Evolutionary conservation across 2,797 vertebrate species (phyloP), one percentile per base, ranked within the genome.

Genomic region (Dicrostonyx torquatus): DNA sequence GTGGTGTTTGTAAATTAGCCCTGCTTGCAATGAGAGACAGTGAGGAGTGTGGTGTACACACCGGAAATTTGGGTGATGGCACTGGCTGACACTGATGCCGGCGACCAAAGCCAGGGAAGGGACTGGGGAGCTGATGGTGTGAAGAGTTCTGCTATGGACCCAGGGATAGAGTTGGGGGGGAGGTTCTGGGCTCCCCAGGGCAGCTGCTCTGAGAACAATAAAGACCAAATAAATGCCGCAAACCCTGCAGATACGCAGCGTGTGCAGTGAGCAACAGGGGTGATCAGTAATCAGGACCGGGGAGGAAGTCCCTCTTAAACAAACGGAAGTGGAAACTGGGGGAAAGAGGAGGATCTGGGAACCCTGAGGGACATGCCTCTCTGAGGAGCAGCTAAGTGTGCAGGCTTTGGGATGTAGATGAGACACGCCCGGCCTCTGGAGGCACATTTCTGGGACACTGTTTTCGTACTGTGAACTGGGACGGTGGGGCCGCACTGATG

Each of bases 401-500:
- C 4, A 53, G 9, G 5, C 24, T 86, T 87, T 76, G 31, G 20
- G 45, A 58, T 31, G 40, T 22, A 82, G 34, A 64, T 60, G 40
- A 92, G 10, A 14, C 34, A 31, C 53, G 31, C 37, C 50, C 76
- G 84, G 86, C 10, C 40, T 80, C 29, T 55, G 62, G n/a, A 80
- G 91, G 10, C 50, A 60, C 60, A 43, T 45, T 87, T 29, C 26
- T 48, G 13, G 58, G 15, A 26, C 8, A 76, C 78, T 7, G 8
- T 90, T 83, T 76, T 72, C 43, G 88, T 66, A 70, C 17, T 87
- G 10, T 82, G 79, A 93, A 62, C 76, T 53, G 66, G 48, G 29
- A 85, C 11, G 75, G 86, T 83, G 53, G 48, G 50, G 48, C 45
- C 14, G 22, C 24, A 87, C 7, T 50, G 8, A 84, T 66, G n/a